Base-by-base conservation (phyloP, 2,113 vertebrate species). In the Xenopus borealis region DNA sequence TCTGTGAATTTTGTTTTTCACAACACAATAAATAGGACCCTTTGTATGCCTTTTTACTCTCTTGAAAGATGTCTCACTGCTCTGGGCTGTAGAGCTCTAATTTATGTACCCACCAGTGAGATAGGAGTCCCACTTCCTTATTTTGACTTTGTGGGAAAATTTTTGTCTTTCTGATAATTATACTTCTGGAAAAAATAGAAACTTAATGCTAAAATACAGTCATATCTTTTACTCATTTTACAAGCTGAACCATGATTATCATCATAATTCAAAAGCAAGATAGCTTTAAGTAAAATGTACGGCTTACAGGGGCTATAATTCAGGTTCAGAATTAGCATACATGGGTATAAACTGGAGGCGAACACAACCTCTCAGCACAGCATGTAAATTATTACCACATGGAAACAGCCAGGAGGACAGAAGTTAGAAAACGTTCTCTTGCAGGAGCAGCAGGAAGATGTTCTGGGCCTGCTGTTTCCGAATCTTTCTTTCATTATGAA, bases 391-490 rank as follows among this genome's bases (percentile, higher is more conserved):
- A 88, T 82, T 88, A 80, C 86, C 81, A 86, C 85, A 88, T 88
- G 85, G 87, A 88, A 88, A 84, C 86, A 77, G 82, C 89, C 88
- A 91, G 88, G 82, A 89, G 85, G 89, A 89, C 89, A 88, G 86
- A 88, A 86, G 85, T 85, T 89, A 88, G 86, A 88, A 90, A 90
- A 86, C 83, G 2, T 87, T 88, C 86, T 85, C 81, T 80, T 83
- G 85, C 85, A 85, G 78, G 78, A 89, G 81, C 88, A 87, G 89
- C 84, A 86, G 86, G 91, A 86, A 82, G 83, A 80, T 87, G 88
- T 85, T 88, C 19, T 17, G 82, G 86, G 86, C 91, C 89, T 87
- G 89, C 85, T 91, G 91, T 89, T 91, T 87, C 82, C 86, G 89
- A 90, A 90, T 83, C 83, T 84, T 86, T 85, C 73, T 83, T 27